Evolutionary conservation across 2,888 invertebrate genomes (phyloP).

Genomic region (Epinotia ramella): DNA sequence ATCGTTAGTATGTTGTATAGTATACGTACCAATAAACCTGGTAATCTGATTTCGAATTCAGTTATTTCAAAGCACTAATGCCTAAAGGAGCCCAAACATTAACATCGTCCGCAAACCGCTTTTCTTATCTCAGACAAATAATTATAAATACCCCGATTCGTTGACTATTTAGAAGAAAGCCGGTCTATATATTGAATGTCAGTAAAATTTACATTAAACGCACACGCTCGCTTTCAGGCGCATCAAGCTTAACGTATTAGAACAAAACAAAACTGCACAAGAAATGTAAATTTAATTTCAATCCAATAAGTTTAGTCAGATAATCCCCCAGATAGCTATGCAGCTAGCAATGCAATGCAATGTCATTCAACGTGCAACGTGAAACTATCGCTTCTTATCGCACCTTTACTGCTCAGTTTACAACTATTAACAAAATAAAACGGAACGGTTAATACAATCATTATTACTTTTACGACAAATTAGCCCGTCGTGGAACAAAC

Average conservation of each 20-base stretch:
- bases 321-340: background rate
- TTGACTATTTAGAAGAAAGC: too few species aligned
- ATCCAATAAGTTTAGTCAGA: background rate
- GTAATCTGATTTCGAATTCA: too few species aligned
- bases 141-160: too few species aligned
- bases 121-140: too few species aligned
- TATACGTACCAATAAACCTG: too few species aligned
- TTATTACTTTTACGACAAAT: conserved; percentile 58
- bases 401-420: conserved; percentile 30
- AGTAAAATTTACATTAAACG: background rate
- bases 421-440: conserved; percentile 29
- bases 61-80: too few species aligned
- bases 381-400: conserved; percentile 8
- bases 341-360: too few species aligned
- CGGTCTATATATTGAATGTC: background rate
- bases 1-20: too few species aligned
- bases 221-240: background rate
- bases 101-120: too few species aligned
- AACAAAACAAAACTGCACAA: background rate
- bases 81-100: too few species aligned
- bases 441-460: conserved; percentile 30
- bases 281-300: background rate
- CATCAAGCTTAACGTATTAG: background rate
- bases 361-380: background rate
- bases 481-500: conserved; percentile 65